Evolutionary conservation across 1,140 invertebrate genomes (phyloP).

Genomic region (Caerostris darwini): DNA sequence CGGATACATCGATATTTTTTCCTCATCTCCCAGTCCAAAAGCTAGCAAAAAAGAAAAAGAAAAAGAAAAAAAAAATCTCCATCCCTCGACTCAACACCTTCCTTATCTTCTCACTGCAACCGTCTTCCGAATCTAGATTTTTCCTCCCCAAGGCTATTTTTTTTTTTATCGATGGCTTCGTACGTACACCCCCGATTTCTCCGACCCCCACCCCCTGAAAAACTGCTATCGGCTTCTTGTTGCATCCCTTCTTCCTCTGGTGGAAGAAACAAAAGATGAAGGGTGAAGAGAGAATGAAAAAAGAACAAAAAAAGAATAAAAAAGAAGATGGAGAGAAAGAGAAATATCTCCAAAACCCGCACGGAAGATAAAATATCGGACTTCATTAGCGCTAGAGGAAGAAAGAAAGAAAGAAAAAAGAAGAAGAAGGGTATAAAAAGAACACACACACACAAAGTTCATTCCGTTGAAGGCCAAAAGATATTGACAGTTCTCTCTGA

Average conservation of each 20-base stretch:
- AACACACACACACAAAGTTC: not conserved
- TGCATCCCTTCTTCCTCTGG: conserved; percentile 28
- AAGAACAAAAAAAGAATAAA: not conserved
- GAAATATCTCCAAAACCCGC: conserved; percentile 13
- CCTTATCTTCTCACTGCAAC: conserved; percentile 69
- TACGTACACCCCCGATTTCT: not conserved
- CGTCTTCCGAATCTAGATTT: conserved; percentile 12
- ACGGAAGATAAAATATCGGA: conserved; percentile 73
- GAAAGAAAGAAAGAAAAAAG: conserved; percentile 31
- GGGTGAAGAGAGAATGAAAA: not conserved
- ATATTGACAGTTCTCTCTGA: conserved; percentile 70
- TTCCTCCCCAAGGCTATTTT: not conserved
- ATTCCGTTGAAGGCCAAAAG: conserved; percentile 19
- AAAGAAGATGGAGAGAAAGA: not conserved
- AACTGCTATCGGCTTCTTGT: conserved; percentile 70
- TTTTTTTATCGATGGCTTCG: not conserved
- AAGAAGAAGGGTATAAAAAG: not conserved
- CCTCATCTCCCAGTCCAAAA: not conserved
- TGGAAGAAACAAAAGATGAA: conserved; percentile 37
- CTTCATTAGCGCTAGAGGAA: conserved; percentile 60
- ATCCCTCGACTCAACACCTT: conserved; percentile 70
- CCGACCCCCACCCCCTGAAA: not conserved
- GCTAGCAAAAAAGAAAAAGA: not conserved
- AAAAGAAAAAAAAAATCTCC: conserved; percentile 3
- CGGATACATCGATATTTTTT: conserved; percentile 24